Conservation (phyloP, 1,140 invertebrate genomes). For the Myzus persicae region DNA sequence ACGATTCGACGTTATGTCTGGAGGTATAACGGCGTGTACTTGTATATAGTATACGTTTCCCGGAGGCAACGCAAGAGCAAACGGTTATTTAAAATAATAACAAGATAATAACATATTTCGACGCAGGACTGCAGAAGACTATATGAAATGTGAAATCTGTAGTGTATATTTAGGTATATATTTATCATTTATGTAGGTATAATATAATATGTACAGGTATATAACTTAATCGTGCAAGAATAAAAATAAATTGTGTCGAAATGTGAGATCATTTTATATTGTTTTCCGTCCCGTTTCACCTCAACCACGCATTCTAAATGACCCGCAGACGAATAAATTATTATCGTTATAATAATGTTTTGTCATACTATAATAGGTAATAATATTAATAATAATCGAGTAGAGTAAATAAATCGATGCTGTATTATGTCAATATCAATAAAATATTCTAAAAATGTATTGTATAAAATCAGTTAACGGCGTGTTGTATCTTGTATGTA, state of each 20-base stretch:
- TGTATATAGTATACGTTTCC: background rate
- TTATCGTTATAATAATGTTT: background rate
- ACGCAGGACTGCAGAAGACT: background rate
- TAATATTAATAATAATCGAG: background rate
- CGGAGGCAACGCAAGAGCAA: background rate
- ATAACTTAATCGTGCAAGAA: background rate
- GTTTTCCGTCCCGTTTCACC: background rate
- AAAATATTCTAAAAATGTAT: background rate
- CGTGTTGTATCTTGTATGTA: background rate
- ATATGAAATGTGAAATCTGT: background rate
- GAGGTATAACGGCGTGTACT: background rate
- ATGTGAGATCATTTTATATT: background rate
- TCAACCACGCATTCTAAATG: background rate
- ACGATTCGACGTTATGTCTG: background rate
- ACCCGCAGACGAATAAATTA: background rate
- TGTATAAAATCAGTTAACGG: background rate
- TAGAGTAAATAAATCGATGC: background rate
- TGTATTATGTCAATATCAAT: background rate
- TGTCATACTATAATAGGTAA: no score
- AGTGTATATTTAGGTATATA: background rate
- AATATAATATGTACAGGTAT: background rate
- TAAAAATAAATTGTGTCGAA: background rate
- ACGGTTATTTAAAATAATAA: constrained; percentile 17
- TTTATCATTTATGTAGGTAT: no score
- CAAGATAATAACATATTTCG: constrained; percentile 1